Evolutionary conservation across 2,888 invertebrate species (phyloP).

Genomic region (Cacoxenus indagator): DNA sequence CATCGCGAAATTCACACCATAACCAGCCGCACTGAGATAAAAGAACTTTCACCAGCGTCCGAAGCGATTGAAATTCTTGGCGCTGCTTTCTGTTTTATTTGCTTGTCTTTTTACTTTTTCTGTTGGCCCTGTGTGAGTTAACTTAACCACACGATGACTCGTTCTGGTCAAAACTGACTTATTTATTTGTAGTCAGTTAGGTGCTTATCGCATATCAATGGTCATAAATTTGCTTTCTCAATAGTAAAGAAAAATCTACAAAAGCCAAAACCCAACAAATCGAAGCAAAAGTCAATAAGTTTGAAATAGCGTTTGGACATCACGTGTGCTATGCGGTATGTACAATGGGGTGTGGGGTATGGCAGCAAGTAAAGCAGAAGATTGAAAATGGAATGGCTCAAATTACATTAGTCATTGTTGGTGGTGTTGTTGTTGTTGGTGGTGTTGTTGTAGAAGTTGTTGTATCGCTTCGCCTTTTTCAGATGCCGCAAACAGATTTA

Average conservation of each 20-base stretch:
- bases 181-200: neutral
- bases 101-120: neutral
- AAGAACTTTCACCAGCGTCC: slow-evolving; percentile 1
- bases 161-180: neutral
- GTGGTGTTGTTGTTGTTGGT: neutral
- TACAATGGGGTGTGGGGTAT: too few species aligned
- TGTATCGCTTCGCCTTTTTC: neutral
- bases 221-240: slow-evolving; percentile 11
- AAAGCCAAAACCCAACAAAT: neutral
- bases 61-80: neutral
- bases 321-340: too few species aligned
- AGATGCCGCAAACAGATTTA: neutral
- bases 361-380: neutral
- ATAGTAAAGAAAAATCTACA: neutral
- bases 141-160: neutral
- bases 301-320: slow-evolving; percentile 1
- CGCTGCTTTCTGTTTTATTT: slow-evolving; percentile 10
- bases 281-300: slow-evolving; percentile 2
- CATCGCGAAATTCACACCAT: neutral
- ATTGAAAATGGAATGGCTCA: slow-evolving; percentile 6
- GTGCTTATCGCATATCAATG: slow-evolving; percentile 4
- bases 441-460: neutral
- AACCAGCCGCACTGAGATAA: neutral
- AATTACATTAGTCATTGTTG: slow-evolving; percentile 1
- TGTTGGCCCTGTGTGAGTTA: neutral